These are phyloP conservation scores for Lacerta viridis DNA, from an alignment of 2,797 vertebrate species.

Conservation along the genomic window DNA sequence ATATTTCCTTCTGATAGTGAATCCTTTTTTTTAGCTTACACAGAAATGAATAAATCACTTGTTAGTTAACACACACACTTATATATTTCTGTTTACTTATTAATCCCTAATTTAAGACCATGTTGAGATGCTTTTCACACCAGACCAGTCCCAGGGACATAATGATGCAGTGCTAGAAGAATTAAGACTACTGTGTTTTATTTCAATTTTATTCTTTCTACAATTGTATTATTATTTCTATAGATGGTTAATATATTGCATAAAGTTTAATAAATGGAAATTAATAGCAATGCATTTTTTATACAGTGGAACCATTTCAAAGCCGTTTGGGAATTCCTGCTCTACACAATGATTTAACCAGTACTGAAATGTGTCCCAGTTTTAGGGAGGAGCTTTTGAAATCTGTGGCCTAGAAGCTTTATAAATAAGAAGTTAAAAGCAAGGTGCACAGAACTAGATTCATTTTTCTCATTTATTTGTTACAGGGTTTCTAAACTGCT, in stretches of 20 bases:
- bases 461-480: too few relatives aligned
- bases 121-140: background rate
- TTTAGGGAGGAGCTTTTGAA: background rate
- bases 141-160: background rate
- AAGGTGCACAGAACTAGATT: too few relatives aligned
- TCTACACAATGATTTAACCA: background rate
- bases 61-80: background rate
- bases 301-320: background rate
- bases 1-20: background rate
- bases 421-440: too few relatives aligned
- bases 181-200: background rate
- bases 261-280: background rate
- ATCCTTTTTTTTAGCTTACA: background rate
- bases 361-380: background rate
- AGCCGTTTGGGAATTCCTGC: background rate
- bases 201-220: background rate
- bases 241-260: background rate
- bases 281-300: background rate
- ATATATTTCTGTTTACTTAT: background rate
- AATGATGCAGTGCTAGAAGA: background rate
- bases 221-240: background rate
- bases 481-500: too few relatives aligned
- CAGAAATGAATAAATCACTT: background rate
- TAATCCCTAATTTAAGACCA: background rate
- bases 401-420: background rate